Conservation (phyloP, 2,797 vertebrate species). For the Hydrophis major region DNA sequence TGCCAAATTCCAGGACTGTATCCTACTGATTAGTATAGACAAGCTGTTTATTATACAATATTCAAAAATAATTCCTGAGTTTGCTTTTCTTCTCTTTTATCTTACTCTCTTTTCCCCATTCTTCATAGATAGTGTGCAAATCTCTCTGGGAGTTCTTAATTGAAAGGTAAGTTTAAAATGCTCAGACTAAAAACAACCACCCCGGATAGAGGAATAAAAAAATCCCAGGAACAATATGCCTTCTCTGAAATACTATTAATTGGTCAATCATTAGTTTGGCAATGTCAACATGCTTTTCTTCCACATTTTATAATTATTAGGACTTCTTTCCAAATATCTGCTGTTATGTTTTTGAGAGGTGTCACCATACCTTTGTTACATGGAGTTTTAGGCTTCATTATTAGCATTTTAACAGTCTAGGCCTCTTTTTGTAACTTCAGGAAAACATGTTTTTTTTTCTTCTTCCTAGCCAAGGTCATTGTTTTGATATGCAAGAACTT, state of each 20-base stretch:
- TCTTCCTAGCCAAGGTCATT: neutral
- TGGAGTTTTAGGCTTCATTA: neutral
- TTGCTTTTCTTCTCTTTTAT: neutral
- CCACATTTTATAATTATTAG: neutral
- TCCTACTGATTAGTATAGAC: neutral
- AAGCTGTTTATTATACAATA: neutral
- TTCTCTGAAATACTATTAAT: neutral
- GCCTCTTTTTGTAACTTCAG: neutral
- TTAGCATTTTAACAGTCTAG: neutral
- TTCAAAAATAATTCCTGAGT: neutral
- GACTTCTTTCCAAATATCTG: neutral
- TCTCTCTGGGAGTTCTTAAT: neutral
- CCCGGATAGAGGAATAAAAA: too few species aligned
- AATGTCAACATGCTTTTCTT: neutral
- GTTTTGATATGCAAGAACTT: neutral
- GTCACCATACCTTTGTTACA: neutral
- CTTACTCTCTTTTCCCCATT: neutral
- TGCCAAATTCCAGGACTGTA: neutral
- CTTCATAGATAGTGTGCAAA: neutral
- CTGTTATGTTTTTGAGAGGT: neutral
- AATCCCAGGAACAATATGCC: neutral
- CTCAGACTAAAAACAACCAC: neutral
- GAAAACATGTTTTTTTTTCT: neutral
- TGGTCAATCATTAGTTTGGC: neutral
- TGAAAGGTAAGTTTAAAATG: neutral